Conservation (phyloP, 2,888 invertebrate genomes). For the Metalampra italica region DNA sequence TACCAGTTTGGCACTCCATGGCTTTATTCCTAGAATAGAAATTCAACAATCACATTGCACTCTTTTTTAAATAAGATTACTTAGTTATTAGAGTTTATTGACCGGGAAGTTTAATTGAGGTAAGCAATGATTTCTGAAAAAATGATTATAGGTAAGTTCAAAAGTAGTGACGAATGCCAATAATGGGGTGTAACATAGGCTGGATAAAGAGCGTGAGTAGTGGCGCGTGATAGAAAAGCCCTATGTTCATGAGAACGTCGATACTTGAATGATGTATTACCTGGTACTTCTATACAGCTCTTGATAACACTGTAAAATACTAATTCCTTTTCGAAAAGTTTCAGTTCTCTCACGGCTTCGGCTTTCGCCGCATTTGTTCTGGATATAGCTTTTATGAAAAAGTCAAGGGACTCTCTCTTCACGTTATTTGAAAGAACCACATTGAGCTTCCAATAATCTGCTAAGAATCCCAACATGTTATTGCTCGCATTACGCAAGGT, state of each 20-base stretch:
- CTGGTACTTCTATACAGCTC: conserved; percentile 36
- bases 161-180: no score
- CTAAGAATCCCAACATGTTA: conserved; percentile 63
- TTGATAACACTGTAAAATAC: conserved; percentile 52
- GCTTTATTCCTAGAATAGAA: conserved; percentile 40
- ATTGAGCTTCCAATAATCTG: conserved; percentile 64
- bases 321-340: conserved; percentile 53
- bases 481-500: conserved; percentile 47
- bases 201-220: no score
- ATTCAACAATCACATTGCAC: no score
- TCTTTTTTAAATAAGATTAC: no score
- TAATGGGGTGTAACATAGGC: no score
- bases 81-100: no score
- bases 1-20: conserved; percentile 54
- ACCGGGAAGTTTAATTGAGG: no score
- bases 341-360: conserved; percentile 50
- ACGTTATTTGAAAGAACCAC: conserved; percentile 29
- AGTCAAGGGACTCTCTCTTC: conserved; percentile 31
- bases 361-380: conserved; percentile 58
- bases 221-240: no score
- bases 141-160: no score
- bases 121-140: no score
- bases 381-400: conserved; percentile 60
- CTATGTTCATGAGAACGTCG: no score
- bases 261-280: conserved; percentile 24